Conservation (phyloP, 2,888 invertebrate genomes). For the Dasysyrphus tricinctus region DNA sequence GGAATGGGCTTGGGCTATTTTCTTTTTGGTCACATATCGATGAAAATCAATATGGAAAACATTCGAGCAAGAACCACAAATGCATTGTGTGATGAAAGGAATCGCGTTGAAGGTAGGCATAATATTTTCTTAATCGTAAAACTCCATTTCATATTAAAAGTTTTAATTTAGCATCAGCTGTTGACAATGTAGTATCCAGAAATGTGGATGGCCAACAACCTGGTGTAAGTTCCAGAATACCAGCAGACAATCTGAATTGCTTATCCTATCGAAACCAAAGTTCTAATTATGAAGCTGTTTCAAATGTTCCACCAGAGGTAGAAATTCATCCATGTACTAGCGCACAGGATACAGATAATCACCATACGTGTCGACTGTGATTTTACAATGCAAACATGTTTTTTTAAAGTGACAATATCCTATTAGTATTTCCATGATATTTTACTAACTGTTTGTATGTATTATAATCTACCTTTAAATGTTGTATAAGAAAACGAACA, state of each 20-base stretch:
- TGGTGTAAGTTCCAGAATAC: conserved; percentile 20
- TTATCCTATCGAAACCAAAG: conserved; percentile 16
- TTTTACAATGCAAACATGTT: conserved; percentile 4
- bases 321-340: conserved; percentile 49
- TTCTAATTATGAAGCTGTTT: conserved; percentile 23
- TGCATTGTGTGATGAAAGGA: conserved; percentile 82
- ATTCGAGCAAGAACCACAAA: conserved; percentile 83
- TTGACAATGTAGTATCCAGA: background rate
- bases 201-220: conserved; percentile 5
- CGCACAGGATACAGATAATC: conserved; percentile 49
- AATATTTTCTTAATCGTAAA: background rate
- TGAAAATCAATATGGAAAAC: conserved; percentile 84
- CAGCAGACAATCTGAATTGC: conserved; percentile 8
- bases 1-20: conserved; percentile 87
- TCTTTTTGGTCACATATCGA: conserved; percentile 85
- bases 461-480: background rate
- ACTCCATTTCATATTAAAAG: background rate
- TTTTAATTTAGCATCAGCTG: background rate
- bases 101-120: conserved; percentile 78
- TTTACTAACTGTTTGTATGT: background rate
- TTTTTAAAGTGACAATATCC: conserved; percentile 51
- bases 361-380: conserved; percentile 64
- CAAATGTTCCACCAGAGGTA: conserved; percentile 42
- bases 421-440: conserved; percentile 15
- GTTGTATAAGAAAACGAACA: conserved; percentile 21